phyloP scores from a whole-genome alignment of 1,140 invertebrate species.

The Caenorhabditis latens region DNA sequence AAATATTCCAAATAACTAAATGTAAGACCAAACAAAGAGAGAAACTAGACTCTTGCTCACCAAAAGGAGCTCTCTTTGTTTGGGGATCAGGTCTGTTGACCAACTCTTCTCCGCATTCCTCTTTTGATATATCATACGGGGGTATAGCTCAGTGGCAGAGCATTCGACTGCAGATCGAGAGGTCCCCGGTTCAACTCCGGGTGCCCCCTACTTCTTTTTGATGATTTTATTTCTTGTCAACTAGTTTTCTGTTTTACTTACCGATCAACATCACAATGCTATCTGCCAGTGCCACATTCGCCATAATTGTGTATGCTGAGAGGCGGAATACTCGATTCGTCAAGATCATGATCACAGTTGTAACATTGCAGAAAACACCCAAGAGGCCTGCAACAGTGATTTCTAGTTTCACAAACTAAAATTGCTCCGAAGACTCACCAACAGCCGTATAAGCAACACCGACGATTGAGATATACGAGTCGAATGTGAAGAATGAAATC shows the following conservation, averaged over 20 bases:
- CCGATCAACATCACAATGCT: constrained; percentile 71
- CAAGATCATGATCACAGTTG: constrained; percentile 73
- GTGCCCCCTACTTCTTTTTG: constrained; percentile 71
- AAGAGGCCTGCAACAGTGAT: constrained; percentile 65
- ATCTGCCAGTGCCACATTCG: constrained; percentile 74
- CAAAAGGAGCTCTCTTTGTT: no score
- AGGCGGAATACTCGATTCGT: constrained; percentile 72
- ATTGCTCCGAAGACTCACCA: constrained; percentile 27
- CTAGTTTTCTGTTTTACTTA: background rate
- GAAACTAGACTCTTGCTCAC: no score
- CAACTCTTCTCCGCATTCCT: no score
- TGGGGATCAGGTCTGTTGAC: no score
- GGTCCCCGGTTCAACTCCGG: constrained; percentile 81
- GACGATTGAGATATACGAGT: constrained; percentile 48
- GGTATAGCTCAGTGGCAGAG: constrained; percentile 81
- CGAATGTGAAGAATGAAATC: constrained; percentile 48
- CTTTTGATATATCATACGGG: constrained; percentile 37
- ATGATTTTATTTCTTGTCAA: background rate
- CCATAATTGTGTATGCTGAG: constrained; percentile 76
- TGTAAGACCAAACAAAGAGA: no score
- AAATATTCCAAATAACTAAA: no score
- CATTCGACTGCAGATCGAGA: constrained; percentile 81
- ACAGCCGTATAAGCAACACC: constrained; percentile 57
- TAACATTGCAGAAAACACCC: constrained; percentile 71
- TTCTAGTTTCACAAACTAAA: constrained; percentile 32